Percentiles rank a stretch among this genome's conserved stretches.
Evolutionary conservation across 2,888 invertebrate genomes (phyloP).

Genomic region (Chloroclystis v-ata): DNA sequence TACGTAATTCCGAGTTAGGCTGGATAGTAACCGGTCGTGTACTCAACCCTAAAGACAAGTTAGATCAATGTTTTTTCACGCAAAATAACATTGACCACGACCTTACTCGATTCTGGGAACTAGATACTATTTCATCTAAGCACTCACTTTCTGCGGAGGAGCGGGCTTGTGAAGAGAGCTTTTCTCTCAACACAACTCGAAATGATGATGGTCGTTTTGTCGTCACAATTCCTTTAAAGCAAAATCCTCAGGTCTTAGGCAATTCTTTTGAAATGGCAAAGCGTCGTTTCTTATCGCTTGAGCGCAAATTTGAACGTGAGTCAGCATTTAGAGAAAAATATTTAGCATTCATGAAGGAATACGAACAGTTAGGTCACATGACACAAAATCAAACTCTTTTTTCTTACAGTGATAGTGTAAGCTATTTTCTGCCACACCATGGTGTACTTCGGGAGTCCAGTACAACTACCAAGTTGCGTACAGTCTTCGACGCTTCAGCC

Average conservation of each 20-base stretch:
- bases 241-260: not conserved
- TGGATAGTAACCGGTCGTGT: not conserved
- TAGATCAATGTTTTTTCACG: not conserved
- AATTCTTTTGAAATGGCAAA: not conserved
- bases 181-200: not conserved
- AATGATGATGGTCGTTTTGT: not conserved
- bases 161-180: not conserved
- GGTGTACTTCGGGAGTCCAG: not conserved
- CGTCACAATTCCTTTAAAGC: not conserved
- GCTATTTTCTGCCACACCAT: too few species aligned
- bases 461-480: constrained; percentile 1
- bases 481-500: constrained; percentile 4
- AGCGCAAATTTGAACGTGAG: too few species aligned
- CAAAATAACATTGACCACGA: too few species aligned
- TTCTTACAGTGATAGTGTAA: not conserved
- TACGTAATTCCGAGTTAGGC: not conserved
- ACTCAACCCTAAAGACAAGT: not conserved
- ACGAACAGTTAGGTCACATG: not conserved
- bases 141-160: not conserved
- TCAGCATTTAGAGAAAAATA: too few species aligned
- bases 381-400: not conserved
- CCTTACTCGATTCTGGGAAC: not conserved
- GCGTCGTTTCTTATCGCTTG: too few species aligned
- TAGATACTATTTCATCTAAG: not conserved
- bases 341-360: not conserved